Base-by-base conservation (phyloP, 2,113 vertebrate species). In the Brachyhypopomus gauderio region DNA sequence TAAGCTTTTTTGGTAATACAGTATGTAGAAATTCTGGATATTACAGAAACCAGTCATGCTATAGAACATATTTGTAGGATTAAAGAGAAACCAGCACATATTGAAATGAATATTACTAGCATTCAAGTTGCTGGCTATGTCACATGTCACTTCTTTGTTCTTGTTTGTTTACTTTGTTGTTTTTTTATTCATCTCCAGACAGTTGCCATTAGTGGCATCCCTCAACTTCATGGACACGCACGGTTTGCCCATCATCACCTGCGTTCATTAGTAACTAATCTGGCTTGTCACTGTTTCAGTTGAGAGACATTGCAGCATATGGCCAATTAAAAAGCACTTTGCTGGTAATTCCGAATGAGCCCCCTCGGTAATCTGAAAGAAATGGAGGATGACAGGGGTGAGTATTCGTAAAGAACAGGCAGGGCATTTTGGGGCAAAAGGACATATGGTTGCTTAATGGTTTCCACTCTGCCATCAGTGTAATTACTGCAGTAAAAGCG, bases 301-400 rank as follows among this genome's bases (percentile, higher is more conserved):
- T 63, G 84, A 87, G 76, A 83, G 83, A 89, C 70, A 71, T 58
- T 81, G 83, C 77, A 80, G 79, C 92, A 93, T 92, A 91, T 93
- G 91, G 89, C 77, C 86, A 90, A 92, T 92, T 92, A 93, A 90
- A 91, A 91, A 89, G 74, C 87, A 90, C 86, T 90, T 88, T 89
- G 87, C 83, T 89, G 84, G 83, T 91, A 83, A 88, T 85, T 87
- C 77, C 86, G 69, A 90, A 87, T 72, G 72, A 79, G 72, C 86
- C 87, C 88, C 88, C 71, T 89, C 86, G 85, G 88, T 90, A 67
- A 86, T 64, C 71, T 66, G 73, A 83, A 85, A 85, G 85, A 85
- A 83, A 86, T 79, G 52, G 27, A 72, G 85, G 73, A 85, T 89
- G 72, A 63, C 79, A 75, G 86, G 87, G 85, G 72, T 81, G 72